A percentile compares a stretch with the other conserved stretches of the same genome.
phyloP scores from a whole-genome alignment of 2,888 invertebrate genomes.

The Drosophila birchii region DNA sequence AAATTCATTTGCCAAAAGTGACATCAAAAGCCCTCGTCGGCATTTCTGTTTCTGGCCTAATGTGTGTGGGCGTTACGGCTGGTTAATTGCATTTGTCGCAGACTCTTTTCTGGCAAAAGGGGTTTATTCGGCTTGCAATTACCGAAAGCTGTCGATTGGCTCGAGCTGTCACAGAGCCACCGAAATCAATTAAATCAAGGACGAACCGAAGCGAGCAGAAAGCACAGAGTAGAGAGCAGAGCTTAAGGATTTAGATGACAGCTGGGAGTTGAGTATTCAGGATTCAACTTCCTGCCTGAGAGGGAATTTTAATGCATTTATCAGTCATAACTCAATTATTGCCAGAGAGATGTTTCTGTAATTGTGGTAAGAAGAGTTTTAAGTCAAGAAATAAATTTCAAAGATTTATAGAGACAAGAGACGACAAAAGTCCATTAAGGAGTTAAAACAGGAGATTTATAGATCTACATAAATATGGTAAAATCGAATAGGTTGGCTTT shows the following conservation, averaged over 20 bases:
- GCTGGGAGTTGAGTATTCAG: conserved; percentile 5
- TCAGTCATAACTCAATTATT: conserved; percentile 22
- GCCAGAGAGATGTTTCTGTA: neutral
- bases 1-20: conserved; percentile 52
- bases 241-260: conserved; percentile 1
- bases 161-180: conserved; percentile 42
- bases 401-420: neutral
- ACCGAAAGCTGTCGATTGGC: conserved; percentile 60
- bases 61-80: conserved; percentile 76
- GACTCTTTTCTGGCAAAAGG: conserved; percentile 50
- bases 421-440: neutral
- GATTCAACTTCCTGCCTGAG: neutral
- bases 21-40: conserved; percentile 71
- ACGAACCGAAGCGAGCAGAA: conserved; percentile 13
- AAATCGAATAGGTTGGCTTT: no score
- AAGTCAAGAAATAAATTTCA: neutral
- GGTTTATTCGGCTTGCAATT: conserved; percentile 48
- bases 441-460: no score
- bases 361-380: neutral
- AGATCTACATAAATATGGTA: neutral
- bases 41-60: conserved; percentile 50
- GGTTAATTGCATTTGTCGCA: conserved; percentile 73
- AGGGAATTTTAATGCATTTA: conserved; percentile 29
- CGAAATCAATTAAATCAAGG: conserved; percentile 61
- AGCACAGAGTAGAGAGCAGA: no score